phyloP scores from a whole-genome alignment of 2,797 vertebrate genomes.

The Amblyraja radiata region DNA sequence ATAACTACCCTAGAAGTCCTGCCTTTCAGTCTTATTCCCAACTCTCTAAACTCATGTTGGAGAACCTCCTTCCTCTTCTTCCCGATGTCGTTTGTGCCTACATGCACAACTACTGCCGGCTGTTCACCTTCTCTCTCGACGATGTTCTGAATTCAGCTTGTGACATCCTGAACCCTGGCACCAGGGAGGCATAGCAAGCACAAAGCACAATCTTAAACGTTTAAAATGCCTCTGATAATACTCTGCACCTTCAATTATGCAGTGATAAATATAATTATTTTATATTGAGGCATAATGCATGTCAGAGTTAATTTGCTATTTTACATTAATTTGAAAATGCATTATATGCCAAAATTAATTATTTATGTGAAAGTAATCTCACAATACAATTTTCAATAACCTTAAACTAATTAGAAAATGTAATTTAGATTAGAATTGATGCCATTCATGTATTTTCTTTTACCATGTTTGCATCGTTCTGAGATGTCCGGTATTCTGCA shows the following conservation, averaged over 20 bases:
- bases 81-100: too few relatives aligned
- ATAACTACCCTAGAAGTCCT: too few relatives aligned
- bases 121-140: too few relatives aligned
- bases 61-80: too few relatives aligned
- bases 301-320: not conserved
- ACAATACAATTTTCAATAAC: constrained; percentile 34
- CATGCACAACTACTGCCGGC: too few relatives aligned
- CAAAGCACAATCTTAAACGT: not conserved
- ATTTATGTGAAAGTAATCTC: not conserved
- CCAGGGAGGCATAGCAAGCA: too few relatives aligned
- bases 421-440: not conserved
- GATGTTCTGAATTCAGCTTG: too few relatives aligned
- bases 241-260: constrained; percentile 9
- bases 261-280: constrained; percentile 14
- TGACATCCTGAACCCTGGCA: too few relatives aligned
- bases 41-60: too few relatives aligned
- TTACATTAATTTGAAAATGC: not conserved
- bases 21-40: too few relatives aligned
- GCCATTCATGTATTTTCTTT: constrained; percentile 11
- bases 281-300: not conserved
- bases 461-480: not conserved
- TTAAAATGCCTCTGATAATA: not conserved
- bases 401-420: constrained; percentile 37
- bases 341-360: constrained; percentile 10
- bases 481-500: not conserved